phyloP scores from a whole-genome alignment of 2,113 vertebrate species.

The Euleptes europaea region DNA sequence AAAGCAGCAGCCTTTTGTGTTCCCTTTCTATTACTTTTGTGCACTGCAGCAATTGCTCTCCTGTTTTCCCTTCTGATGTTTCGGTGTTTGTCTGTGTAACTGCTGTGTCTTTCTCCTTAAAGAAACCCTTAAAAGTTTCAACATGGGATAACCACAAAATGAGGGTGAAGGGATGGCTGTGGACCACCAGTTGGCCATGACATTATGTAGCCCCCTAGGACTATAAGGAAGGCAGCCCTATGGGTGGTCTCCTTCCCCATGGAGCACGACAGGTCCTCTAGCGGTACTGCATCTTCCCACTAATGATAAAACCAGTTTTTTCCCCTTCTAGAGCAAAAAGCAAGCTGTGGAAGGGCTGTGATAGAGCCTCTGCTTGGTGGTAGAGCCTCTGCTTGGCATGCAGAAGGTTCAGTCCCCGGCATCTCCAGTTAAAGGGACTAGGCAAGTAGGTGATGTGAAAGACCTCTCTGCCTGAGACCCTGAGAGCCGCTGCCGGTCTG shows the following conservation, averaged over 20 bases:
- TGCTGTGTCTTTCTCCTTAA: neutral
- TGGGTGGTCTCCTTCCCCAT: neutral
- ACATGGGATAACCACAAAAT: neutral
- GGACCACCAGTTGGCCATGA: neutral
- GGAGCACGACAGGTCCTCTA: neutral
- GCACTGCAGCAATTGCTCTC: neutral
- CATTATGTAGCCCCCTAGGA: neutral
- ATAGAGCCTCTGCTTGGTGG: too few relatives aligned
- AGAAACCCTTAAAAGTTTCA: neutral
- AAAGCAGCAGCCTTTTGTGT: neutral
- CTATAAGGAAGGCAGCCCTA: neutral
- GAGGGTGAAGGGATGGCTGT: neutral
- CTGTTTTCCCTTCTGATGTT: neutral
- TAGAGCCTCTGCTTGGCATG: too few relatives aligned
- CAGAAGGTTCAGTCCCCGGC: too few relatives aligned
- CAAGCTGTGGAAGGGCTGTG: neutral
- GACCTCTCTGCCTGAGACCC: too few relatives aligned
- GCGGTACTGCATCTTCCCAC: neutral
- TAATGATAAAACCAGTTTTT: neutral
- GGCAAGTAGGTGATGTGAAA: too few relatives aligned
- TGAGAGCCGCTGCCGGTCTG: too few relatives aligned
- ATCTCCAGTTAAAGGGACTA: too few relatives aligned
- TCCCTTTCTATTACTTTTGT: neutral
- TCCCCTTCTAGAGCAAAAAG: neutral
- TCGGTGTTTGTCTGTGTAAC: neutral